phyloP scores from a whole-genome alignment of 2,888 invertebrate genomes.

The Epirrita christyi region DNA sequence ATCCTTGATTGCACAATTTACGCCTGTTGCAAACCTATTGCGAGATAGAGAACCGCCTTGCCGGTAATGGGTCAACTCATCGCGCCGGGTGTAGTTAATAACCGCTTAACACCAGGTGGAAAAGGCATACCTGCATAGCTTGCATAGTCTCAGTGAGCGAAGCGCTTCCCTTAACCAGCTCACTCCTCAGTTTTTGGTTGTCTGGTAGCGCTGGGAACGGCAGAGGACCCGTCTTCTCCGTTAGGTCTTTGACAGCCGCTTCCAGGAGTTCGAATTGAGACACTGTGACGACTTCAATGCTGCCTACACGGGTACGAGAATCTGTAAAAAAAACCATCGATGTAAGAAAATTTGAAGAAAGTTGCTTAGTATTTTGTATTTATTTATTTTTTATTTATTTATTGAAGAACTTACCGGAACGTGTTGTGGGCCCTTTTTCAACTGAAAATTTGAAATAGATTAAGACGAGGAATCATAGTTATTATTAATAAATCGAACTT shows the following conservation, averaged over 20 bases:
- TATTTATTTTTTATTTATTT: neutral
- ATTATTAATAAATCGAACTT: too few species aligned
- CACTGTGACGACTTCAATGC: constrained; percentile 68
- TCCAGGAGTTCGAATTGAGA: constrained; percentile 63
- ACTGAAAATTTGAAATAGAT: constrained; percentile 48
- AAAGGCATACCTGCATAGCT: constrained; percentile 77
- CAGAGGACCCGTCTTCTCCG: constrained; percentile 45
- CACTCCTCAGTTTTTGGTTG: constrained; percentile 55
- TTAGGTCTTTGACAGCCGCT: constrained; percentile 50
- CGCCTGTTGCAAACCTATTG: too few species aligned
- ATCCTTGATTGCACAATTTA: too few species aligned
- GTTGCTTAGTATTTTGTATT: too few species aligned
- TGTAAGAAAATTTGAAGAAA: too few species aligned
- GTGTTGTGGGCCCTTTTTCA: constrained; percentile 52
- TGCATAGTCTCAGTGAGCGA: constrained; percentile 69
- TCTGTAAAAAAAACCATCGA: constrained; percentile 22
- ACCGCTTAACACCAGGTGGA: too few species aligned
- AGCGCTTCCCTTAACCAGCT: constrained; percentile 62
- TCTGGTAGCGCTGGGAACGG: constrained; percentile 60
- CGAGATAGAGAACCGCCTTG: too few species aligned
- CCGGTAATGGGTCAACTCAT: too few species aligned
- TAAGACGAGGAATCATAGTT: neutral
- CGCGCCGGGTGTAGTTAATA: too few species aligned
- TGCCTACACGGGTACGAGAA: constrained; percentile 47
- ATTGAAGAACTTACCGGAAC: constrained; percentile 43